Evolutionary conservation across 1,140 invertebrate species (phyloP).

Genomic region (Brachionus manjavacas): DNA sequence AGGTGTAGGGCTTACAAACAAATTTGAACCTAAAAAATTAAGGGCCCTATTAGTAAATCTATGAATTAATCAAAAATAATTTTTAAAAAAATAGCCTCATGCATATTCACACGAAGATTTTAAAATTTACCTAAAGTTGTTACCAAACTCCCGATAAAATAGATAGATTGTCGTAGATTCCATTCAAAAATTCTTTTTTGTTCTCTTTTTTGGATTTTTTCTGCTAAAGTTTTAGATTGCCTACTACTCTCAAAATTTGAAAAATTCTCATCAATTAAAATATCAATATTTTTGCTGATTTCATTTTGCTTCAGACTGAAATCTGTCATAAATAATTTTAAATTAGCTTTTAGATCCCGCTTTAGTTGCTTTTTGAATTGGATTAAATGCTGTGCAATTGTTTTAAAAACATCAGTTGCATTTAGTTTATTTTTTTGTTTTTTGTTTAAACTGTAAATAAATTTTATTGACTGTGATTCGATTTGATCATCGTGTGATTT

Average conservation of each 20-base stretch:
- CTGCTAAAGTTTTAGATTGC: not conserved
- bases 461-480: not conserved
- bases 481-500: not conserved
- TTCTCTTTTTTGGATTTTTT: not conserved
- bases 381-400: not conserved
- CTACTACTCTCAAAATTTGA: not conserved
- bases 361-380: constrained; percentile 3
- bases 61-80: not conserved
- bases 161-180: not conserved
- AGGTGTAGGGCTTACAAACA: no score
- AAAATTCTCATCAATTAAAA: not conserved
- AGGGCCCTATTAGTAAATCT: no score
- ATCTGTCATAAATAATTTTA: not conserved
- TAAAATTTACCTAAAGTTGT: constrained; percentile 14
- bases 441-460: not conserved
- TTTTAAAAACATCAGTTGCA: not conserved
- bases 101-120: not conserved
- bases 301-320: not conserved
- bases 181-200: not conserved
- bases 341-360: not conserved
- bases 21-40: not conserved
- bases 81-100: not conserved
- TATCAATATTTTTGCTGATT: not conserved
- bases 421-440: constrained; percentile 10
- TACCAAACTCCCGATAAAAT: constrained; percentile 33